Evolutionary conservation across 2,113 vertebrate species (phyloP), one percentile per base, ranked within the genome.

Genomic region (Herpetotheres cachinnans): DNA sequence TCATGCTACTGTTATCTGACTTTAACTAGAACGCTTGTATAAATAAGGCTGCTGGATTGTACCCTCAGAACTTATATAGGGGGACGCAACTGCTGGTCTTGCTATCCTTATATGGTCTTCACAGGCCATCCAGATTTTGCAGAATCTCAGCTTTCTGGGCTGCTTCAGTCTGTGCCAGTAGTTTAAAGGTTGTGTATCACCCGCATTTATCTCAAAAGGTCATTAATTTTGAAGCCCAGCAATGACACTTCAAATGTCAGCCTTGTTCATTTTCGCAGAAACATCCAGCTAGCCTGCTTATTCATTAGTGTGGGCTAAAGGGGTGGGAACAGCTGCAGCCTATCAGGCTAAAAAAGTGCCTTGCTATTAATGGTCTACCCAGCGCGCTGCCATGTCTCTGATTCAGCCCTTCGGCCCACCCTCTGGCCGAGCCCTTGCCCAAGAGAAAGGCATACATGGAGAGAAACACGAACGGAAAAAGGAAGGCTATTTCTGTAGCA

Each of bases 311-410:
- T 86, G 93, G 78, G 84, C 87, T 80, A 20, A 32, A 72, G 63
- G 91, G 95, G 61, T 94, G 93, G 89, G 54, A 80, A n/a, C 74
- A 94, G 91, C 89, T 87, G 84, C 86, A 77, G 74, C 65, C 70
- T 55, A 24, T 59, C 47, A 3, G 14, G 50, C 79, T 93, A 26
- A 63, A 91, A 89, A 82, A 40, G 58, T 32, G 42, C 40, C n/a
- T 65, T 70, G 58, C 94, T 94, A n/a, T 94, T 94, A 82, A 62
- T 47, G 91, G 73, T 62, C 81, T 77, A 7, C 2, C 1, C 87
- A 83, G 67, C 20, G 26, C 0, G 1, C 54, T 82, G 71, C 58
- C 16, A 3, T 90, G 80, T 67, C 63, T 93, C 63, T 73, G 71
- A 38, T 54, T 80, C 49, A 95, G 67, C 19, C 78, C 42, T 55